Percentiles rank a stretch among this genome's conserved stretches.
These are phyloP conservation scores for Rhinopomastus cyanomelas DNA, from an alignment of 2,113 vertebrate genomes.

Conservation along the genomic window DNA sequence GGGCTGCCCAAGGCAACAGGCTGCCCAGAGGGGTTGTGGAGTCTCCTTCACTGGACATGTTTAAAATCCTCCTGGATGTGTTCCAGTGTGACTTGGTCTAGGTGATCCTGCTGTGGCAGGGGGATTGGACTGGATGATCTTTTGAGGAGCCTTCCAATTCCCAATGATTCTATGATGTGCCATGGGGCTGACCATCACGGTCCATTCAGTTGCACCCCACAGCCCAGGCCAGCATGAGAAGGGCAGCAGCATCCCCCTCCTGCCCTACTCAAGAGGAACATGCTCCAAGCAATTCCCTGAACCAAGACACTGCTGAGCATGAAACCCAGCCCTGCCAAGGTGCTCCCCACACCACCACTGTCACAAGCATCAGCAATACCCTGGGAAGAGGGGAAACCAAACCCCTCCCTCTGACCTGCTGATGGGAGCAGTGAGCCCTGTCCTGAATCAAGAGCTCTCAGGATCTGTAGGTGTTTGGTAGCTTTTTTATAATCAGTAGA, in stretches of 20 bases:
- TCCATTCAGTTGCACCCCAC: not conserved
- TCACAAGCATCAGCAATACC: accelerated
- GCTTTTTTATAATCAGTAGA: not conserved
- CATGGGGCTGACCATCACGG: not conserved
- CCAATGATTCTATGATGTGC: no score
- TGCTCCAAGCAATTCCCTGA: not conserved
- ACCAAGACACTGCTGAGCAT: accelerated
- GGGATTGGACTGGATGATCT: no score
- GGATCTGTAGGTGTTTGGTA: not conserved
- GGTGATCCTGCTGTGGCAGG: no score
- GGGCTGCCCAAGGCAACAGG: not conserved
- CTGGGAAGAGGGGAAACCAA: not conserved
- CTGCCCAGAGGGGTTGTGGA: no score
- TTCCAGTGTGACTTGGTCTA: no score
- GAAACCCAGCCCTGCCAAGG: not conserved
- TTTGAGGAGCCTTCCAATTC: no score
- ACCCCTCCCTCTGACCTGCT: not conserved
- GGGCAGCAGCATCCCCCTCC: not conserved
- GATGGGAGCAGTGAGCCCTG: not conserved
- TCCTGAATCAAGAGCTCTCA: not conserved
- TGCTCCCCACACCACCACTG: not conserved
- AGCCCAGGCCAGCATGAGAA: not conserved
- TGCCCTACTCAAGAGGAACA: not conserved
- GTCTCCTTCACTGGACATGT: no score
- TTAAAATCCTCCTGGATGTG: no score